Conservation (phyloP, 2,113 vertebrate genomes). For the Aspidoscelis tigris region DNA sequence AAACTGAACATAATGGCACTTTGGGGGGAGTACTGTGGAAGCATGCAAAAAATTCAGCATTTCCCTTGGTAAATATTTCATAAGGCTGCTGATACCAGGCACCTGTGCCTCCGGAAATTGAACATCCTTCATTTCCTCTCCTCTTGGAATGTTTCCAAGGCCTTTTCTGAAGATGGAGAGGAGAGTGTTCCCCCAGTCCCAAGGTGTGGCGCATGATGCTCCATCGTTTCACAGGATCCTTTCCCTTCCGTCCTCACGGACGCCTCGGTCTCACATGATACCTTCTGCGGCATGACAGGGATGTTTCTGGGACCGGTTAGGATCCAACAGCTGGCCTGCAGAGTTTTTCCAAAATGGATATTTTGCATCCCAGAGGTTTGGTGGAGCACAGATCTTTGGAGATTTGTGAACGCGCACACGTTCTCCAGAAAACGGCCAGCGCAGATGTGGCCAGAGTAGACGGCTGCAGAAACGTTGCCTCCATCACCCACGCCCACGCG, state of each 20-base stretch:
- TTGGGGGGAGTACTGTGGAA: slow-evolving; percentile 59
- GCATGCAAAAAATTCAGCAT: slow-evolving; percentile 68
- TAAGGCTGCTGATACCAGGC: slow-evolving; percentile 76
- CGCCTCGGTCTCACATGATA: slow-evolving; percentile 66
- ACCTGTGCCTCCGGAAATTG: slow-evolving; percentile 88
- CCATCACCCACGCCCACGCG: background rate
- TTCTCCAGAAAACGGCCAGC: slow-evolving; percentile 78
- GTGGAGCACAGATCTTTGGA: background rate
- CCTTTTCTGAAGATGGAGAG: slow-evolving; percentile 70
- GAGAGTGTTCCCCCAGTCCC: slow-evolving; percentile 44
- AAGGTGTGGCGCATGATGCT: slow-evolving; percentile 58
- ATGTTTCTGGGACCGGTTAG: slow-evolving; percentile 58
- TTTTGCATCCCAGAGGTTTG: background rate
- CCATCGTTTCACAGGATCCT: slow-evolving; percentile 67
- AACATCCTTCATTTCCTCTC: slow-evolving; percentile 84
- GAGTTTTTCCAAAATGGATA: background rate
- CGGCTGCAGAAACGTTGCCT: slow-evolving; percentile 43
- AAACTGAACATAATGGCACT: slow-evolving; percentile 72
- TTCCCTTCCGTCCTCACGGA: slow-evolving; percentile 67
- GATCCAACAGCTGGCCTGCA: slow-evolving; percentile 42
- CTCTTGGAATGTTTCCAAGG: slow-evolving; percentile 76
- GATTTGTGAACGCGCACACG: slow-evolving; percentile 23
- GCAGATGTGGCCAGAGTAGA: slow-evolving; percentile 65
- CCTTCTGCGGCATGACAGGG: slow-evolving; percentile 57
- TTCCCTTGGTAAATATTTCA: slow-evolving; percentile 79